Percentiles rank a stretch among this genome's conserved stretches.
Conservation (phyloP, 2,888 invertebrate species). For the Seira ritae region DNA sequence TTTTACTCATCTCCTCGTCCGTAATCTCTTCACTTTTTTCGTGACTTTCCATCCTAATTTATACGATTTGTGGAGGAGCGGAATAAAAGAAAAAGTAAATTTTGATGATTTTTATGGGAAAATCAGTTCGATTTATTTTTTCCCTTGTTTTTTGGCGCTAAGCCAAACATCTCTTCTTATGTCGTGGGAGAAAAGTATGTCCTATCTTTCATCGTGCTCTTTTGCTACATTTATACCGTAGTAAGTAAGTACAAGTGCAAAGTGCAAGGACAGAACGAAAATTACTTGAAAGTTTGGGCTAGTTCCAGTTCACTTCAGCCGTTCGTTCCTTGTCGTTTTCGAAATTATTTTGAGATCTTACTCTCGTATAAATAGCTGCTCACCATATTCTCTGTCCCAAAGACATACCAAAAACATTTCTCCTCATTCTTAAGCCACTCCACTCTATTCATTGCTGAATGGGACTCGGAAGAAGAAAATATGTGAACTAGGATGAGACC, state of each 20-base stretch:
- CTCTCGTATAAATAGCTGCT: no score
- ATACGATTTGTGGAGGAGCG: background rate
- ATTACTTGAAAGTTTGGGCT: no score
- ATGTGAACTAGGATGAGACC: no score
- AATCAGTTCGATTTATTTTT: slow-evolving; percentile 45
- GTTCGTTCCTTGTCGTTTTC: no score
- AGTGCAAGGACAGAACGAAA: background rate
- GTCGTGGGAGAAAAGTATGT: background rate
- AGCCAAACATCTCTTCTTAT: slow-evolving; percentile 28
- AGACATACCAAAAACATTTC: no score
- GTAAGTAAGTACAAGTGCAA: slow-evolving; percentile 20
- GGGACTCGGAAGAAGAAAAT: no score
- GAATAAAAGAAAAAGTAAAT: slow-evolving; percentile 23
- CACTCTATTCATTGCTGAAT: no score
- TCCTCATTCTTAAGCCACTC: no score
- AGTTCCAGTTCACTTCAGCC: no score
- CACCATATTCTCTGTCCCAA: no score
- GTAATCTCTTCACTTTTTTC: background rate
- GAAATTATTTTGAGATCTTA: no score
- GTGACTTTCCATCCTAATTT: slow-evolving; percentile 7
- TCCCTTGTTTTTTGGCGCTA: slow-evolving; percentile 24
- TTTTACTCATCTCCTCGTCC: background rate
- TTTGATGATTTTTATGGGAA: slow-evolving; percentile 27
- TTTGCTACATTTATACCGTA: background rate
- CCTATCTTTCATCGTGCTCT: slow-evolving; percentile 2